Percentiles rank a stretch among this genome's conserved stretches.
Conservation (phyloP, 2,888 invertebrate genomes). For the Drosophila putrida region DNA sequence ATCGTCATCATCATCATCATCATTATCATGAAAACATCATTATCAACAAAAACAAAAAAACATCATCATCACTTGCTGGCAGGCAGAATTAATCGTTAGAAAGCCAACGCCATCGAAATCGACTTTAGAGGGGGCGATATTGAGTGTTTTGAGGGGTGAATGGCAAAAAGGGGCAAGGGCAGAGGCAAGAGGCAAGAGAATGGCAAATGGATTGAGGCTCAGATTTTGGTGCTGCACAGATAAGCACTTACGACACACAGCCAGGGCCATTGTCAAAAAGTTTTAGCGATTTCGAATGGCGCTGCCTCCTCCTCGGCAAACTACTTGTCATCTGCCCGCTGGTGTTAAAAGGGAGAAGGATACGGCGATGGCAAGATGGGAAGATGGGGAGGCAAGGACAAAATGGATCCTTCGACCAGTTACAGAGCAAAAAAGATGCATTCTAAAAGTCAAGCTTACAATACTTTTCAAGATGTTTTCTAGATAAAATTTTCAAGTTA, state of each 20-base stretch:
- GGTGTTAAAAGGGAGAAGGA: not conserved
- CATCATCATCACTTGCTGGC: conserved; percentile 29
- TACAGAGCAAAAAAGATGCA: not conserved
- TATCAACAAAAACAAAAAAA: not conserved
- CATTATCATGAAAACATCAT: conserved; percentile 12
- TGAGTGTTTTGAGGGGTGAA: conserved; percentile 1
- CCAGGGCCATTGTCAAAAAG: conserved; percentile 62
- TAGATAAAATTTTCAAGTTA: no score
- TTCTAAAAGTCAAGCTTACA: no score
- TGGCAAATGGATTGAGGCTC: conserved; percentile 62
- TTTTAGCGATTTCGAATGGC: conserved; percentile 65
- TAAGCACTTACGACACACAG: conserved; percentile 51
- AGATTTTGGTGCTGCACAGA: conserved; percentile 61
- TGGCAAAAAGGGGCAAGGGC: not conserved
- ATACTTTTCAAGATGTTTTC: no score
- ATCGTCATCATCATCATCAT: conserved; percentile 10
- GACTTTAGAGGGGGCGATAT: conserved; percentile 33
- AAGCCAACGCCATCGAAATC: conserved; percentile 46
- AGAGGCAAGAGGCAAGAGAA: conserved; percentile 11
- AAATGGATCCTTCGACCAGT: conserved; percentile 20
- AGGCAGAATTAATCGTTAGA: conserved; percentile 57
- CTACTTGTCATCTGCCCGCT: conserved; percentile 55
- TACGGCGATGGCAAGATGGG: not conserved
- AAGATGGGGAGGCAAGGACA: conserved; percentile 11
- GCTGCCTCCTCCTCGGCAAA: conserved; percentile 46